A percentile compares a stretch with the other conserved stretches of the same genome.
These are phyloP conservation scores for Enteromius mattozi DNA, from an alignment of 2,797 vertebrate species.

Conservation along the genomic window DNA sequence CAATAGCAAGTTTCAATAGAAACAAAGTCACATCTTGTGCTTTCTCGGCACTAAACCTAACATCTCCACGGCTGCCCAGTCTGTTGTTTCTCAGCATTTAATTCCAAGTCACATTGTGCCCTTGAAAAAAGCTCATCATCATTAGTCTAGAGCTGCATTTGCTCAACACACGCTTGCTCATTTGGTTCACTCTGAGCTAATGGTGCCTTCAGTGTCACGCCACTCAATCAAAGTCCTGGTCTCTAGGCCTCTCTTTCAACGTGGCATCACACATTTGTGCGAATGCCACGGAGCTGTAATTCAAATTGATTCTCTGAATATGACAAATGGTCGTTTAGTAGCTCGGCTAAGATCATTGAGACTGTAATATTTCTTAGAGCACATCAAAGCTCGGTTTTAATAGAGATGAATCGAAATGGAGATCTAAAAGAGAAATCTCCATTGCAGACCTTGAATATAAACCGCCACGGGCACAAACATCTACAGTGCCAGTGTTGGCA, in stretches of 20 bases:
- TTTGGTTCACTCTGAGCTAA: conserved; percentile 56
- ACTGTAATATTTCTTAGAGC: conserved; percentile 32
- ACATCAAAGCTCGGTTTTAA: conserved; percentile 41
- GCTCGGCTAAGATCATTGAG: conserved; percentile 41
- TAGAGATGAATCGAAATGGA: conserved; percentile 29
- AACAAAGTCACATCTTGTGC: not conserved
- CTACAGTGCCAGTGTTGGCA: conserved; percentile 9
- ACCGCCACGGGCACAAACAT: conserved; percentile 42
- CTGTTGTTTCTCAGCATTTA: conserved; percentile 41
- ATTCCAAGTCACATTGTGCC: conserved; percentile 53
- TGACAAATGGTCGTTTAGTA: conserved; percentile 44
- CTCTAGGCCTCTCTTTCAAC: conserved; percentile 50
- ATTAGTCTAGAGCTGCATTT: conserved; percentile 59
- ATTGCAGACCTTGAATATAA: conserved; percentile 8
- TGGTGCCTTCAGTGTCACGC: conserved; percentile 55
- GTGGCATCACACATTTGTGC: conserved; percentile 37
- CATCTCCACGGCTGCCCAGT: not conserved
- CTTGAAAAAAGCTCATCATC: conserved; percentile 57
- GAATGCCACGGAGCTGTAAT: conserved; percentile 47
- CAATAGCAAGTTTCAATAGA: not conserved
- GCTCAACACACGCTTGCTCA: conserved; percentile 49
- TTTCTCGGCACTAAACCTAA: not conserved
- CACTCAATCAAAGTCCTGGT: conserved; percentile 53
- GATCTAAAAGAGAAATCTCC: conserved; percentile 28
- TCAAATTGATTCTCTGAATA: conserved; percentile 43